Base-by-base conservation (phyloP, 2,888 invertebrate species). In the Drosophila fulvimacula region DNA sequence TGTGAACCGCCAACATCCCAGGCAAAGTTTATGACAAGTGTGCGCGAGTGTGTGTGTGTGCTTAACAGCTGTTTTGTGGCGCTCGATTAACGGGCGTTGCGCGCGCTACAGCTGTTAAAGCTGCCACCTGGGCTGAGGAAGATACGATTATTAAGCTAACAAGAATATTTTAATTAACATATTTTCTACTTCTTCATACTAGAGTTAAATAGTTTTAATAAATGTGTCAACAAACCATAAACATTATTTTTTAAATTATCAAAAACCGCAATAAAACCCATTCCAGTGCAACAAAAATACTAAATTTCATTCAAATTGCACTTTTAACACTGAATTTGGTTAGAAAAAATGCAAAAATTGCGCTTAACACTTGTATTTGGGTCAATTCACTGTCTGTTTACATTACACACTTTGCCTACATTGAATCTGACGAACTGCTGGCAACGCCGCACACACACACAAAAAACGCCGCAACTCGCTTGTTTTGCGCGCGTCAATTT, bases 401-500 rank as follows among this genome's bases (percentile, higher is more conserved):
- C 65, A 38, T 73, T 30, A 10, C 57, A 53, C 46, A 62, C 41
- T 55, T 63, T 36, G 39, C 41, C 27, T 44, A 60, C 52, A 44
- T 17, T 17, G 15, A 38, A 44, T 17, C 21, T 53, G 4, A 5
- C 3, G n/a, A 58, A 69, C 19, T 57, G 66, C 68, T 81, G 85
- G 83, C 90, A 90, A 80, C 90, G 76, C 89, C 73, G 73, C n/a
- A 46, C 17, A 57, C 65, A 64, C 61, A 64, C 61, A 64, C 66
- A 85, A 84, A 81, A 85, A 88, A 67, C 74, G 44, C 76, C 65
- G 78, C 70, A 66, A 74, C 68, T 69, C 85, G 82, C 89, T 86
- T 88, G 80, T 90, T 88, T 82, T 76, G 81, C 79, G 73, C 81
- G 81, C 79, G 76, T 79, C 51, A 51, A 74, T 74, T 76, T 64